Conservation (phyloP, 2,797 vertebrate species). For the Pseudochirops corinnae region DNA sequence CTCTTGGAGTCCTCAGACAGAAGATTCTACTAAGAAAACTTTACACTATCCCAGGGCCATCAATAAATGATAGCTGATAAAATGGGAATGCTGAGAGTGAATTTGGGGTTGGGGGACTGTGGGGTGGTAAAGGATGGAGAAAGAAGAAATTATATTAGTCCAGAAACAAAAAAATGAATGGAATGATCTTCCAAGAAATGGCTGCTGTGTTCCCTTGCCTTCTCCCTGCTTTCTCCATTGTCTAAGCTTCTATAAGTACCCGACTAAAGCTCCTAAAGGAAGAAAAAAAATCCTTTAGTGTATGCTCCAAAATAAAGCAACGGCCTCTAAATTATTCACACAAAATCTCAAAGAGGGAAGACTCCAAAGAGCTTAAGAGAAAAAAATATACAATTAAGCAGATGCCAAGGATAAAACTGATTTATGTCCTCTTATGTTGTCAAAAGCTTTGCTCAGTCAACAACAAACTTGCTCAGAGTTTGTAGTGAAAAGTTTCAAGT, state of each 20-base stretch:
- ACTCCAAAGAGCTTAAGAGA: constrained; percentile 5
- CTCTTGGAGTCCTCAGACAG: neutral
- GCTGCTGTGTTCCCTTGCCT: neutral
- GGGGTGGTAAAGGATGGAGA: neutral
- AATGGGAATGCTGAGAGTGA: neutral
- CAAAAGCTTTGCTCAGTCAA: constrained; percentile 59
- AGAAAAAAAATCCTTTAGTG: neutral
- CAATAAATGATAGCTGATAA: neutral
- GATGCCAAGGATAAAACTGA: constrained; percentile 45
- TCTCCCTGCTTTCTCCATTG: neutral
- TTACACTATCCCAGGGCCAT: neutral
- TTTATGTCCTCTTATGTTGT: constrained; percentile 24
- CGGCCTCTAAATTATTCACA: constrained; percentile 22
- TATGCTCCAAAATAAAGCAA: constrained; percentile 22
- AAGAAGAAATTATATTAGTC: neutral
- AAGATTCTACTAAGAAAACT: neutral
- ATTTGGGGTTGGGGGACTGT: fast-evolving
- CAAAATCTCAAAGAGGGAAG: constrained; percentile 33
- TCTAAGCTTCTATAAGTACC: neutral
- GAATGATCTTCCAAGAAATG: neutral
- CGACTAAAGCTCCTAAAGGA: neutral
- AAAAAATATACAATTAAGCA: constrained; percentile 36
- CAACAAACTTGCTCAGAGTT: constrained; percentile 55
- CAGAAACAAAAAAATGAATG: neutral
- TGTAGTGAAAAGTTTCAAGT: constrained; percentile 41